Conservation (phyloP, 92 coral and sea anemone species). For the Umimayanthus kanabou region DNA sequence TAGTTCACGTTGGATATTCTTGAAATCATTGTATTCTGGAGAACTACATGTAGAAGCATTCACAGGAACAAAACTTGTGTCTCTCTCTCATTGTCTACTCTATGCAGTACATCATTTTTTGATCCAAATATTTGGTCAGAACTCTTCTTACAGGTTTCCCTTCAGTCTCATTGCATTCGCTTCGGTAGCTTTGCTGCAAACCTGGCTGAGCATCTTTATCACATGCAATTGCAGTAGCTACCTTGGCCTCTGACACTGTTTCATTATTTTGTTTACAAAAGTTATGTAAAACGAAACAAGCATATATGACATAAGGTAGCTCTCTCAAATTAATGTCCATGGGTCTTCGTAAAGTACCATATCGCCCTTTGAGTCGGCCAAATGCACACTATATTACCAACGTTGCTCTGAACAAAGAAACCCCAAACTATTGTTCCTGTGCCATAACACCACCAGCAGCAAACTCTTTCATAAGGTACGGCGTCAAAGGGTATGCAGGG, state of each 20-base stretch:
- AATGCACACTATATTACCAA: constrained; percentile 50
- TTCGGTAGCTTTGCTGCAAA: constrained; percentile 12
- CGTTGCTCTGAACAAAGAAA: constrained; percentile 24
- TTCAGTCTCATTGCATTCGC: constrained; percentile 11
- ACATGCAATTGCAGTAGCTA: neutral
- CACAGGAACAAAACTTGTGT: neutral
- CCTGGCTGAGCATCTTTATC: constrained; percentile 2
- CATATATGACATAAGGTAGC: constrained; percentile 55
- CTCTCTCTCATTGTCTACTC: neutral
- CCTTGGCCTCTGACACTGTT: constrained; percentile 48
- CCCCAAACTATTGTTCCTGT: neutral
- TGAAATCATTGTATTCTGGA: neutral
- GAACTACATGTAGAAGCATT: neutral
- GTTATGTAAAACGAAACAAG: constrained; percentile 56
- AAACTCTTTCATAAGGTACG: neutral
- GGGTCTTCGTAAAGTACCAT: constrained; percentile 43
- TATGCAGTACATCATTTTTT: neutral
- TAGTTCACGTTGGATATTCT: too few species aligned
- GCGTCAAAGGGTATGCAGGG: neutral
- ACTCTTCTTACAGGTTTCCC: neutral
- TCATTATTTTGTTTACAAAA: constrained; percentile 54
- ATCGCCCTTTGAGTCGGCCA: constrained; percentile 38
- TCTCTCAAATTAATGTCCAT: constrained; percentile 57
- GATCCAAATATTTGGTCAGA: constrained; percentile 13
- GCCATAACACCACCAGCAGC: neutral